Evolutionary conservation across 2,888 invertebrate species (phyloP).

Genomic region (Andrena trimmerana): DNA sequence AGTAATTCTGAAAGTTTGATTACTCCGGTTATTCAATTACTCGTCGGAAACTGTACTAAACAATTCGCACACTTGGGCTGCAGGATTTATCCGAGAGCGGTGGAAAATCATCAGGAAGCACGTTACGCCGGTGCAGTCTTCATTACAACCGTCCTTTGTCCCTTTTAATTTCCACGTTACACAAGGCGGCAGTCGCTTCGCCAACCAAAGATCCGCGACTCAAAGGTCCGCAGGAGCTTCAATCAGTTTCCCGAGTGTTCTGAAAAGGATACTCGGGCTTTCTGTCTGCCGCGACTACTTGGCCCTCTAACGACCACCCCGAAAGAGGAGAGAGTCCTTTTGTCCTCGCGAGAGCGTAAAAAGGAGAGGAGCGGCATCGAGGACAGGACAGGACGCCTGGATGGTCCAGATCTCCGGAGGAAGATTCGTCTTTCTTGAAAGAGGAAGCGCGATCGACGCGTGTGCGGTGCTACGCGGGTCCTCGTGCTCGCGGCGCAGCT

Average conservation of each 20-base stretch:
- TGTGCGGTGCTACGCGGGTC: constrained; percentile 20
- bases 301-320: constrained; percentile 34
- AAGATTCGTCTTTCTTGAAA: constrained; percentile 54
- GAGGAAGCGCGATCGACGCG: constrained; percentile 41
- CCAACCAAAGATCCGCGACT: constrained; percentile 22
- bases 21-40: too few species aligned
- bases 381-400: constrained; percentile 28
- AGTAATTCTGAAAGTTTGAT: too few species aligned
- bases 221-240: constrained; percentile 34
- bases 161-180: constrained; percentile 29
- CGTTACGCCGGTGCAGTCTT: constrained; percentile 9
- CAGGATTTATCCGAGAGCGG: background rate
- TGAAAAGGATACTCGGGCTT: constrained; percentile 35
- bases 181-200: constrained; percentile 7
- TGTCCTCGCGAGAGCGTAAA: constrained; percentile 34
- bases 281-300: constrained; percentile 43
- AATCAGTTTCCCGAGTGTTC: constrained; percentile 40
- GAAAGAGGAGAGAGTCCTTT: constrained; percentile 37
- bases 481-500: constrained; percentile 18
- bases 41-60: too few species aligned
- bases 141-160: constrained; percentile 18
- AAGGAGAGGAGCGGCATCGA: background rate
- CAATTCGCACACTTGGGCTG: too few species aligned
- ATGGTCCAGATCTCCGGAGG: constrained; percentile 19
- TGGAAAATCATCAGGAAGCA: background rate